phyloP scores from a whole-genome alignment of 1,140 invertebrate species.

The Euura lappo region DNA sequence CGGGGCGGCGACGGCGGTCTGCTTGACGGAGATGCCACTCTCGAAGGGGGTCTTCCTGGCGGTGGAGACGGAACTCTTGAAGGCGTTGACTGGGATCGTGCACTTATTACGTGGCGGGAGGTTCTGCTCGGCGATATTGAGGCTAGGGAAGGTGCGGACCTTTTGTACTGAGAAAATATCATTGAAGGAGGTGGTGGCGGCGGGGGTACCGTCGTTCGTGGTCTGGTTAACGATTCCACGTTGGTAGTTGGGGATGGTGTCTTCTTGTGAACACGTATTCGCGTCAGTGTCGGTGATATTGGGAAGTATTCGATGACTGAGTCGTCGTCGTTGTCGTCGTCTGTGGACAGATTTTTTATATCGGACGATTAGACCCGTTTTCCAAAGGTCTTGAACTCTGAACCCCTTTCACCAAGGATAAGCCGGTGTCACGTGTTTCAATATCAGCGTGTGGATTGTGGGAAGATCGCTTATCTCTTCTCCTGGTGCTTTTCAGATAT shows the following conservation, averaged over 20 bases:
- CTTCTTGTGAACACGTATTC: conserved; percentile 77
- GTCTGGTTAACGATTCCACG: conserved; percentile 15
- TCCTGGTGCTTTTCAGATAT: background rate
- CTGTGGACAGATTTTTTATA: conserved; percentile 61
- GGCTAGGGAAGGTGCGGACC: conserved; percentile 2
- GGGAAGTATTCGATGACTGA: conserved; percentile 81
- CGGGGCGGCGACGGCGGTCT: conserved; percentile 72
- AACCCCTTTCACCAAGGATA: conserved; percentile 5
- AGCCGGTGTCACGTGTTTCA: conserved; percentile 9
- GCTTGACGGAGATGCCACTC: conserved; percentile 29
- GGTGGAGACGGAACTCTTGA: conserved; percentile 9
- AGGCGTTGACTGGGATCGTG: background rate
- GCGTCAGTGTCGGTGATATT: conserved; percentile 78
- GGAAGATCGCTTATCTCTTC: background rate
- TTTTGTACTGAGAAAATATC: conserved; percentile 12
- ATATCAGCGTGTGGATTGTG: background rate
- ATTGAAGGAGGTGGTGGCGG: conserved; percentile 13
- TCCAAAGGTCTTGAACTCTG: background rate
- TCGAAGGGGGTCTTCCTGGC: conserved; percentile 17
- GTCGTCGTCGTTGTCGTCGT: conserved; percentile 63
- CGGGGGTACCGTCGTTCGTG: background rate
- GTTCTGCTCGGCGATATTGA: conserved; percentile 12
- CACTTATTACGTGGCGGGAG: background rate
- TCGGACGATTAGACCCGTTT: background rate
- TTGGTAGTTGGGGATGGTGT: conserved; percentile 49